Base-by-base conservation (phyloP, 2,888 invertebrate genomes). In the Tortrix viridana region DNA sequence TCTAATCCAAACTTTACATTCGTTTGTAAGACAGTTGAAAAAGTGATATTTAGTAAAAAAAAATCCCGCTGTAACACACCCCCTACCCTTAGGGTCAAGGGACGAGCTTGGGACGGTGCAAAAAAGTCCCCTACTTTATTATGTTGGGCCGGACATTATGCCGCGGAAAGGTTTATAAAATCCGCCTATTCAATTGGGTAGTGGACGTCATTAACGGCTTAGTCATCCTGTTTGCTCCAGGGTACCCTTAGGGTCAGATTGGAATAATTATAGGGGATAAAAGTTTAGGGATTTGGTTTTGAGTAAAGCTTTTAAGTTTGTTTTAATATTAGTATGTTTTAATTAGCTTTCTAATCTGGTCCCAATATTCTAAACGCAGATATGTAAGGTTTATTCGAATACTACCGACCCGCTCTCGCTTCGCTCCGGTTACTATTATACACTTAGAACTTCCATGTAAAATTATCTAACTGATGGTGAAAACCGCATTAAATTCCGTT, bases 121-220 rank as follows among this genome's bases (percentile, higher is more conserved):
- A 63, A 63, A 61, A 63, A 52, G 16, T 41, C 52, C 52, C 57
- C 47, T 46, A 47, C 52, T 62, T 63, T 63, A 63, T 63, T 63
- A 63, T 63, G 57, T 58, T 4, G 50, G 54, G 23, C 62, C 38
- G 62, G 56, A 56, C 56, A 46, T 56, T 50, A 52, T 56, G 50
- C 49, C 46, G 37, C 16, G 49, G 61, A 49, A 62, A 52, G 62
- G 62, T 62, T 62, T 62, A 56, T 62, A 38, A 56, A 56, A 50
- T 56, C 56, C 32, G 54, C 46, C 56, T 53, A 23, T 56, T 62
- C 56, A 56, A 62, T 62, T 50, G 56, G 56, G 62, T 26, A 62
- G 50, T 62, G 61, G 57, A 62, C 56, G 62, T 56, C 56, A 62
- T 62, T 56, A 62, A 44, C 44, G 56, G 56, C 38, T 62, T 56